Evolutionary conservation across 2,888 invertebrate species (phyloP).

Genomic region (Diarsia brunnea): DNA sequence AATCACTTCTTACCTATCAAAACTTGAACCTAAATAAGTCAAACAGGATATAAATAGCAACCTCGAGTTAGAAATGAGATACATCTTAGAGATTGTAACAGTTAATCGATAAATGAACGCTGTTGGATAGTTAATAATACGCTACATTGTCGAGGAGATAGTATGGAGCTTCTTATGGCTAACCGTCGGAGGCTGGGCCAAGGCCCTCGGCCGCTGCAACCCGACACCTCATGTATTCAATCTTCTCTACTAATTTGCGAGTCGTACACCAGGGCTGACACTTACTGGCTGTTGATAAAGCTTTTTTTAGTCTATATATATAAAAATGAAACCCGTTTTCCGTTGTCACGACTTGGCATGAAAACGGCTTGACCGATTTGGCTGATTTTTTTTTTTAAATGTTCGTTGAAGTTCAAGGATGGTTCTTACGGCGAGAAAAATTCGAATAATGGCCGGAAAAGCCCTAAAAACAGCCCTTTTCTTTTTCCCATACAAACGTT

Average conservation of each 20-base stretch:
- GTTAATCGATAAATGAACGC: slow-evolving; percentile 61
- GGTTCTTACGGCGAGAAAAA: no score
- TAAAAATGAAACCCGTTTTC: no score
- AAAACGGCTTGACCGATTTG: no score
- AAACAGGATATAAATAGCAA: slow-evolving; percentile 50
- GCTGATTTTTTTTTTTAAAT: no score
- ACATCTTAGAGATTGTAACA: slow-evolving; percentile 54
- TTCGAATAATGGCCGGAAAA: no score
- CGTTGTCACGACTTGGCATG: no score
- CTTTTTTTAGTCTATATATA: background rate
- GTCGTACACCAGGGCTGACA: slow-evolving; percentile 76
- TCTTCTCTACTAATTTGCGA: slow-evolving; percentile 87
- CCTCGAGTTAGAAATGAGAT: slow-evolving; percentile 45
- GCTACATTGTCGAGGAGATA: slow-evolving; percentile 59
- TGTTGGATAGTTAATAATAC: slow-evolving; percentile 57
- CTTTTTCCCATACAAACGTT: no score
- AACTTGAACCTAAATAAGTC: slow-evolving; percentile 22
- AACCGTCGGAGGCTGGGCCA: slow-evolving; percentile 75
- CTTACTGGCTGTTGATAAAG: background rate
- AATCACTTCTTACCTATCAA: slow-evolving; percentile 14
- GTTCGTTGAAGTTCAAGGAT: no score
- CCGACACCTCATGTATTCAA: slow-evolving; percentile 87
- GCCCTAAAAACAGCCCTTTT: no score
- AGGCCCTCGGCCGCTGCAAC: slow-evolving; percentile 82
- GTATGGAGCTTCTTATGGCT: slow-evolving; percentile 61